phyloP scores from a whole-genome alignment of 2,888 invertebrate species.

The Steinernema carpocapsae region DNA sequence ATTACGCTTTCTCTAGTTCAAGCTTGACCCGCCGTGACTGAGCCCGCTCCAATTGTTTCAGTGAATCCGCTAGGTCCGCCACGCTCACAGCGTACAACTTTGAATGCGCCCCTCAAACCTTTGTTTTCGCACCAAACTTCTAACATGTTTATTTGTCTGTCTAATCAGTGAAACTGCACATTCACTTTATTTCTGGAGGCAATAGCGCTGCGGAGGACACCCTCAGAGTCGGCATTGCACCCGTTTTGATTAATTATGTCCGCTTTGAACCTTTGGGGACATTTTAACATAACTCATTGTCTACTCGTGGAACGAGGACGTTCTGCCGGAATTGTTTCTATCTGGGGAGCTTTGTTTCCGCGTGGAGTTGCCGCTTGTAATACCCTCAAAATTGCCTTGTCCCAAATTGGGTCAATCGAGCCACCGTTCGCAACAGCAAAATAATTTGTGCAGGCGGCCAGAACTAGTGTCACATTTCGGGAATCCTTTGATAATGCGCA shows the following conservation, averaged over 20 bases:
- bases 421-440: conserved; percentile 1
- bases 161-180: too few species aligned
- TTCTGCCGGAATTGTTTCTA: not conserved
- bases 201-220: not conserved
- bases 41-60: conserved; percentile 22
- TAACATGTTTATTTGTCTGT: too few species aligned
- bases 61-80: conserved; percentile 2
- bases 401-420: conserved; percentile 19
- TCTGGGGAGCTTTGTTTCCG: not conserved
- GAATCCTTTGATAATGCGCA: conserved; percentile 17
- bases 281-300: conserved; percentile 30
- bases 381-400: too few species aligned
- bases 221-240: not conserved
- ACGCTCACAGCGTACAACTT: conserved; percentile 26
- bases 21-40: conserved; percentile 17
- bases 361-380: too few species aligned
- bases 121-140: too few species aligned
- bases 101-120: too few species aligned
- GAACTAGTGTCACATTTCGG: conserved; percentile 14
- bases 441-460: not conserved
- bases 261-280: conserved; percentile 24
- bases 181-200: not conserved
- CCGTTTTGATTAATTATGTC: conserved; percentile 32
- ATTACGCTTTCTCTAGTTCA: conserved; percentile 33
- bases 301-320: not conserved